phyloP scores from a whole-genome alignment of 2,797 vertebrate species.

The Spheniscus humboldti region DNA sequence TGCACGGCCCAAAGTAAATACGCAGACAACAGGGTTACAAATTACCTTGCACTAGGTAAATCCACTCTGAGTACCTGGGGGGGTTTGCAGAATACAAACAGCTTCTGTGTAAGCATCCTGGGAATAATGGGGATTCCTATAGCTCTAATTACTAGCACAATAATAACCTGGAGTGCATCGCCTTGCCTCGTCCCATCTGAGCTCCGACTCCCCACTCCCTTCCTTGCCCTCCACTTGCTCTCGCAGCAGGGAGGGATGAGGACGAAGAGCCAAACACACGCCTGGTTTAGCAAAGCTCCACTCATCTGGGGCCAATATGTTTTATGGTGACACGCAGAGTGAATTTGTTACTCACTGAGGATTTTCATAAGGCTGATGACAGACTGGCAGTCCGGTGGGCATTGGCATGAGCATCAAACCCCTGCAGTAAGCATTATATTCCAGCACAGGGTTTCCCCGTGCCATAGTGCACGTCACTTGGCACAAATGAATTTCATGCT shows the following conservation, averaged over 20 bases:
- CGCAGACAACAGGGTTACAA: conserved; percentile 36
- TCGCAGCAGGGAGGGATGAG: background rate
- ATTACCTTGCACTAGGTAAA: conserved; percentile 56
- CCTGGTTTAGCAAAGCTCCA: background rate
- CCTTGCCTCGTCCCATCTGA: background rate
- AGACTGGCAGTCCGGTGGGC: background rate
- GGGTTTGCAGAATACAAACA: background rate
- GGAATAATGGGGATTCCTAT: conserved; percentile 4
- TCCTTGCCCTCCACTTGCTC: conserved; percentile 47
- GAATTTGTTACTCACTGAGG: background rate
- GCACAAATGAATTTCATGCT: background rate
- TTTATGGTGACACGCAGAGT: background rate
- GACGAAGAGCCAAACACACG: background rate
- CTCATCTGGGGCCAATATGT: conserved; percentile 29
- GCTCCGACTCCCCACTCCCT: background rate
- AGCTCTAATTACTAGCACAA: conserved; percentile 30
- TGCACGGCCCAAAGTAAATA: background rate
- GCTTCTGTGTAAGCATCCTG: conserved; percentile 13
- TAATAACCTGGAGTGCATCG: background rate
- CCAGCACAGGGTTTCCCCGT: background rate
- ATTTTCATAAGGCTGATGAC: background rate
- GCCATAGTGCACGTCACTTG: fast-evolving
- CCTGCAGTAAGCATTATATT: background rate
- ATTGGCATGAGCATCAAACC: background rate
- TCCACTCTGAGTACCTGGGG: background rate